These are phyloP conservation scores for Quiscalus mexicanus DNA, from an alignment of 2,113 vertebrate genomes.

Conservation along the genomic window DNA sequence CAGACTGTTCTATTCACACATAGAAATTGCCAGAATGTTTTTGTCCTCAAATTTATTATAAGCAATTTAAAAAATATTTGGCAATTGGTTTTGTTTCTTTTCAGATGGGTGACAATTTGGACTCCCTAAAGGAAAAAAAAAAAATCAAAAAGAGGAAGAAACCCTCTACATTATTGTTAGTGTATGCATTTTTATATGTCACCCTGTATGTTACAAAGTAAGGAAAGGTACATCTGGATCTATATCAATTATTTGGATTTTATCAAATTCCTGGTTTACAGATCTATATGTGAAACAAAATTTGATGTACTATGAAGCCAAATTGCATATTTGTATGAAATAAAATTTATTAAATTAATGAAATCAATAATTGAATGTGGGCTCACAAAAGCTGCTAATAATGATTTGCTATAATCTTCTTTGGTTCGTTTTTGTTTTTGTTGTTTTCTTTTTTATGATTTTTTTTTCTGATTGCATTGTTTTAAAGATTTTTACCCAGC, in stretches of 20 bases:
- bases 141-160: background rate
- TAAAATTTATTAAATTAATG: background rate
- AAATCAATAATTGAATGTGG: background rate
- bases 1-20: background rate
- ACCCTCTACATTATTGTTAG: rapidly evolving
- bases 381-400: background rate
- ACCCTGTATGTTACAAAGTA: background rate
- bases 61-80: background rate
- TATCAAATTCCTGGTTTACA: background rate
- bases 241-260: background rate
- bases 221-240: background rate
- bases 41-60: rapidly evolving
- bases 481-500: background rate
- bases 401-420: background rate
- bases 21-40: background rate
- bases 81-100: background rate
- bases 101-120: background rate
- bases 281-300: background rate
- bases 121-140: background rate
- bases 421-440: background rate
- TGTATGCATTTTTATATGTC: background rate
- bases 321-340: background rate
- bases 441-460: background rate
- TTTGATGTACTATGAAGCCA: background rate
- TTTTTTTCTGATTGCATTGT: background rate